Evolutionary conservation across 35 echinoderm and acorn worm genomes (phyloP), one percentile per base, ranked within the genome.

Genomic region (Diadema setosum): DNA sequence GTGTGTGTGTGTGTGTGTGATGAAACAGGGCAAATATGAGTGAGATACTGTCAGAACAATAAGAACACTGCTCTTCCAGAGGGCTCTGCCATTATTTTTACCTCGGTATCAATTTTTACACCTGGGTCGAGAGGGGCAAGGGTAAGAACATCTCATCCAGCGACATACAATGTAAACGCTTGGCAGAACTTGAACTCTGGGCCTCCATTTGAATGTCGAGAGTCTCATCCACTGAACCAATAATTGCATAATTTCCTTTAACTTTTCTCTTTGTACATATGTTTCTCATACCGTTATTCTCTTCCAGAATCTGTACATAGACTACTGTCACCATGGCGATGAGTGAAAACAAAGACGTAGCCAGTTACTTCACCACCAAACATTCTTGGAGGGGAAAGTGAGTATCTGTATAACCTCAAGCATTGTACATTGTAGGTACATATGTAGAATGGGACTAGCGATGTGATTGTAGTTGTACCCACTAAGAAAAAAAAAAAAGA

Each of bases 361-460:
- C 91, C 17, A 94, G 96, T 70, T 98, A 94, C 92, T 98, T 91
- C 59, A 98, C 96, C 11, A 98, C 96, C 58, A 98, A 98, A 52
- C 96, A 98, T 56, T 98, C 96, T 58, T 98, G 96, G 96, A 87
- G 96, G 45, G 96, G 96, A 88, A 98, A 98, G 96, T 98, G 83
- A 98, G 94, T 93, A 82, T 18, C 39, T 84, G 0, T 3, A 84
- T 31, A 5, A 1, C 32, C 59, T 30, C 44, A 21, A 12, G 14
- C 2, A 16, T 55, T 55, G 0, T 1, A 2, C 14, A 16, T 55
- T 55, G 12, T 55, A 55, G 21, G 12, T 12, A 4, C 5, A 60
- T 60, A 5, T 24, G 11, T 60, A 5, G 11, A n/a, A n/a, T n/a
- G n/a, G n/a, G n/a, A n/a, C 8, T 60, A 16, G 16, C 30, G 30